Evolutionary conservation across 2,888 invertebrate genomes (phyloP).

Genomic region (Stenchaetothrips biformis): DNA sequence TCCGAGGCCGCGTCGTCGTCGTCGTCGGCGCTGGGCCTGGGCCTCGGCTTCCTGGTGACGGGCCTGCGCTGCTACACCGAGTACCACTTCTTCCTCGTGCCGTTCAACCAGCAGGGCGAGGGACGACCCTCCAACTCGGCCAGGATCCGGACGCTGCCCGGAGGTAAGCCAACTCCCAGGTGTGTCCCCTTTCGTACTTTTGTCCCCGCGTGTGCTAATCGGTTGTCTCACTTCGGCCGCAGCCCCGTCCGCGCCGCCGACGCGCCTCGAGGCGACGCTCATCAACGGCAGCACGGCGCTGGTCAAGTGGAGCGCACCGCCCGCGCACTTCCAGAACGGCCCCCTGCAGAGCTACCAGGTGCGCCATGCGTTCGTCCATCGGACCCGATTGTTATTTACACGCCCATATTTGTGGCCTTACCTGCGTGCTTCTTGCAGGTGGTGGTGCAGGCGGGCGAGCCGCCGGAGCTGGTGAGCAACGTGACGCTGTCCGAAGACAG

Average conservation of each 20-base stretch:
- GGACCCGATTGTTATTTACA: too few species aligned
- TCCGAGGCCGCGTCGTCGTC: not conserved
- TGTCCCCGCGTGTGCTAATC: not conserved
- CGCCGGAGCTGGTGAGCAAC: constrained; percentile 46
- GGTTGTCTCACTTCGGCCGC: constrained; percentile 41
- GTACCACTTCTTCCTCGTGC: constrained; percentile 87
- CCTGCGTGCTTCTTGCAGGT: constrained; percentile 32
- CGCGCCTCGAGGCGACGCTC: constrained; percentile 73
- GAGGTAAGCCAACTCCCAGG: constrained; percentile 58
- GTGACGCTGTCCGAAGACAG: constrained; percentile 61
- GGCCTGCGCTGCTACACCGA: constrained; percentile 75
- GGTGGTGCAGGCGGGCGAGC: constrained; percentile 41
- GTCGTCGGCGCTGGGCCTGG: not conserved
- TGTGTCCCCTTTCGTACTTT: not conserved
- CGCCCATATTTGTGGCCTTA: too few species aligned
- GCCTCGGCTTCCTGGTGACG: constrained; percentile 62
- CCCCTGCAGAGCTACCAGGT: constrained; percentile 75
- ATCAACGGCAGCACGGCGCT: constrained; percentile 72
- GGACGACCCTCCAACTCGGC: constrained; percentile 81
- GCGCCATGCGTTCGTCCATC: constrained; percentile 39
- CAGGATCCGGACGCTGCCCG: constrained; percentile 74
- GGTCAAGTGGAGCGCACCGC: constrained; percentile 79
- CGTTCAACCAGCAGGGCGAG: constrained; percentile 81
- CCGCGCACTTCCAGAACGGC: constrained; percentile 68
- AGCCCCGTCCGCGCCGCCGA: constrained; percentile 78